Evolutionary conservation across 2,113 vertebrate genomes (phyloP).

Genomic region (Antechinus stuartii): DNA sequence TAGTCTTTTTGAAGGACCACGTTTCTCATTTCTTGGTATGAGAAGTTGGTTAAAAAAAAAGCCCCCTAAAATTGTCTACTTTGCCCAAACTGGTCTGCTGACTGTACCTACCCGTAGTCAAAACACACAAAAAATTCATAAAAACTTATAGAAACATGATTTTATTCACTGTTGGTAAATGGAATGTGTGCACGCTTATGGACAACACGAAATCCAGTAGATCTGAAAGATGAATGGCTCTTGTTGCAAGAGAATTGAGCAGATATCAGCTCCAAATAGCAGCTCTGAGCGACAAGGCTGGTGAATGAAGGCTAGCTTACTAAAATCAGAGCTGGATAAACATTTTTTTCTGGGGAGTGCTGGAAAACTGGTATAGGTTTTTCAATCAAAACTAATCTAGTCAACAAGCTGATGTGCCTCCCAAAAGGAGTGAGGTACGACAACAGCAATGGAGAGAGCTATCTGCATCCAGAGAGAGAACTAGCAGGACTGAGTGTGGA

Average conservation of each 20-base stretch:
- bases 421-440: not conserved
- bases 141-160: not conserved
- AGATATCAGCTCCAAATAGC: not conserved
- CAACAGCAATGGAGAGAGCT: not conserved
- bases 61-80: not conserved
- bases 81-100: not conserved
- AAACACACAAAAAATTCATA: not conserved
- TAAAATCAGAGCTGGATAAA: not conserved
- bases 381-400: not conserved
- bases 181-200: not conserved
- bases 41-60: not conserved
- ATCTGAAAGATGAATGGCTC: not conserved
- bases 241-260: not conserved
- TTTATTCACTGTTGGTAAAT: not conserved
- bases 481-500: no score
- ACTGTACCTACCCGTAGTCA: not conserved
- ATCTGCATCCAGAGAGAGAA: no score
- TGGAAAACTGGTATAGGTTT: not conserved
- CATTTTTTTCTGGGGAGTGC: not conserved
- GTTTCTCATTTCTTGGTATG: not conserved
- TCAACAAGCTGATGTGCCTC: not conserved
- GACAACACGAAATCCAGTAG: not conserved
- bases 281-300: not conserved
- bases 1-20: no score
- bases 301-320: not conserved